Evolutionary conservation across 2,113 vertebrate species (phyloP).

Genomic region (Paracanthobrama guichenoti): DNA sequence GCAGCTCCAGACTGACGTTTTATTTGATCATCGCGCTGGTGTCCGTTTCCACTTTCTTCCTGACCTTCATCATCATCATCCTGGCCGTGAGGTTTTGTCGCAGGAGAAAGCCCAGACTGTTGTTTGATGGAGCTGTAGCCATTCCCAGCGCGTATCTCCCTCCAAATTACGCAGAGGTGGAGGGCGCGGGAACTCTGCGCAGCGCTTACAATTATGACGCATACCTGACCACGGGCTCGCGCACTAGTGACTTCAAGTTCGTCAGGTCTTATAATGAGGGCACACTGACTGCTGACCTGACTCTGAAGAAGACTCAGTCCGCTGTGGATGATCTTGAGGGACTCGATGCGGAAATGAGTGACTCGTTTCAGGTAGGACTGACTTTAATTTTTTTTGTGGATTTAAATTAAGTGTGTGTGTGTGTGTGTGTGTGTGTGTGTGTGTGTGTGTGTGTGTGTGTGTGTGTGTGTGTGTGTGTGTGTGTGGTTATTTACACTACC

Average conservation of each 20-base stretch:
- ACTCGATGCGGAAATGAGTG: background rate
- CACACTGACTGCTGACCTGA: slow-evolving; percentile 52
- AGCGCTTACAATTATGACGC: slow-evolving; percentile 31
- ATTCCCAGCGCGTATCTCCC: slow-evolving; percentile 11
- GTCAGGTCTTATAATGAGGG: slow-evolving; percentile 53
- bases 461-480: no score
- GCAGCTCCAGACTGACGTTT: slow-evolving; percentile 66
- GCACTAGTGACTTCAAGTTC: slow-evolving; percentile 61
- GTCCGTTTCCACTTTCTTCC: slow-evolving; percentile 65
- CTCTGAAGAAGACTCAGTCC: slow-evolving; percentile 34
- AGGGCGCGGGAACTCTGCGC: slow-evolving; percentile 32
- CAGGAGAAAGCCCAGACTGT: slow-evolving; percentile 36
- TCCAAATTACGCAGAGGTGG: slow-evolving; percentile 36
- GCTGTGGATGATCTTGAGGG: background rate
- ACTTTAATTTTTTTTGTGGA: no score
- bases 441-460: no score
- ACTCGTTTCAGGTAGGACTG: background rate
- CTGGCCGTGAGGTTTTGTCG: slow-evolving; percentile 28
- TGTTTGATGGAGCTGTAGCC: slow-evolving; percentile 38
- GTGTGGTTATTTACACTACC: background rate
- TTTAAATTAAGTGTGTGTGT: no score
- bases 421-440: no score
- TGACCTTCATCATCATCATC: slow-evolving; percentile 64
- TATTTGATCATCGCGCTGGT: slow-evolving; percentile 67
- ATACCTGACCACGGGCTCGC: slow-evolving; percentile 52